Percentiles rank a stretch among this genome's conserved stretches.
These are phyloP conservation scores for Psephotus haematonotus DNA, from an alignment of 2,113 vertebrate species.

Conservation along the genomic window DNA sequence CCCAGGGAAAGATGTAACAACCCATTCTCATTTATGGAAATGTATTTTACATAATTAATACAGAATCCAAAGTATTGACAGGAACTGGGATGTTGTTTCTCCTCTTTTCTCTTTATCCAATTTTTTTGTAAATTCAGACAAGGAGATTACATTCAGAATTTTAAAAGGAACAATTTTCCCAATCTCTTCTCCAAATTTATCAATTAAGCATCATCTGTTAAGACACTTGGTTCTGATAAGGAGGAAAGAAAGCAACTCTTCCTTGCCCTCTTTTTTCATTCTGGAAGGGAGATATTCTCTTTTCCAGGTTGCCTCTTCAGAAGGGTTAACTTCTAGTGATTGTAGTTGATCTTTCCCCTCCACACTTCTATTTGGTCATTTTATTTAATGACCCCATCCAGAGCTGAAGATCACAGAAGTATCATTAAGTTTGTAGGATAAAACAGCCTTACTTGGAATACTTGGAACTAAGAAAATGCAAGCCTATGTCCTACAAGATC, in stretches of 20 bases:
- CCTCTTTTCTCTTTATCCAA: background rate
- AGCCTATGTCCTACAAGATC: fast-evolving
- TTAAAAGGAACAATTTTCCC: background rate
- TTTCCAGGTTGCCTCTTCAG: background rate
- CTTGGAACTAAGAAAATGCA: background rate
- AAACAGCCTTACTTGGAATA: background rate
- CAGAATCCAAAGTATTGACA: background rate
- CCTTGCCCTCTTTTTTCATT: background rate
- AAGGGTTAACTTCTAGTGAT: background rate
- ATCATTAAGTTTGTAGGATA: background rate
- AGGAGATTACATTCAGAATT: background rate
- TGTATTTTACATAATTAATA: background rate
- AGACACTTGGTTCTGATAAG: background rate
- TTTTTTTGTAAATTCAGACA: background rate
- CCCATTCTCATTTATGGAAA: background rate
- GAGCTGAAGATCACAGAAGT: background rate
- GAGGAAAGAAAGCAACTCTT: background rate
- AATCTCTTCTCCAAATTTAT: background rate
- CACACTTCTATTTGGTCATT: background rate
- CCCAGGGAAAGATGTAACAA: background rate
- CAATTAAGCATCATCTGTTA: background rate
- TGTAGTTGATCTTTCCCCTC: background rate
- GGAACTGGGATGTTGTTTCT: background rate
- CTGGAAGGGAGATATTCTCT: background rate
- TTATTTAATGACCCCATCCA: background rate